These are phyloP conservation scores for Ophthalmotilapia sp. DNA, from an alignment of 2,113 vertebrate species.

Conservation along the genomic window DNA sequence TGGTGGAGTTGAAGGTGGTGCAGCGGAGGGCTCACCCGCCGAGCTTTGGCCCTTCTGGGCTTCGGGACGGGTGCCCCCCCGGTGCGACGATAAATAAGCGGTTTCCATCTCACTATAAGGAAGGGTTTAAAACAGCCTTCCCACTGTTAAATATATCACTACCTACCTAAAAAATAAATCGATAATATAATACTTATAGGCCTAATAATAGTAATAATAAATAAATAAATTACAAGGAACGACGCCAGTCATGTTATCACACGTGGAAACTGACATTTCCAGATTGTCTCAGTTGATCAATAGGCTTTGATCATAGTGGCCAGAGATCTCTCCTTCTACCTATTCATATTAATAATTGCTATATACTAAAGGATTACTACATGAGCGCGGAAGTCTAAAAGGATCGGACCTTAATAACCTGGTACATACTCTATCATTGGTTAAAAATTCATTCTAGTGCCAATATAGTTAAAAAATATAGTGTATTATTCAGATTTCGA, in stretches of 20 bases:
- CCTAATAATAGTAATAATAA: slow-evolving; percentile 71
- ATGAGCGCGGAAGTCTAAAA: slow-evolving; percentile 16
- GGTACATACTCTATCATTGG: slow-evolving; percentile 34
- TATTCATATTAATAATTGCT: slow-evolving; percentile 50
- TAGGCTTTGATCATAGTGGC: slow-evolving; percentile 38
- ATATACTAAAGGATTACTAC: slow-evolving; percentile 37
- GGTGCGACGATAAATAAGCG: slow-evolving; percentile 54
- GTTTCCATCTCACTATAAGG: slow-evolving; percentile 65
- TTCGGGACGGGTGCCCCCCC: slow-evolving; percentile 42
- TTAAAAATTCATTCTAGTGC: slow-evolving; percentile 28
- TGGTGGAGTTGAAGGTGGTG: slow-evolving; percentile 13
- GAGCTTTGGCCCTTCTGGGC: slow-evolving; percentile 17
- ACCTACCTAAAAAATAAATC: slow-evolving; percentile 37
- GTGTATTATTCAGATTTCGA: slow-evolving; percentile 11
- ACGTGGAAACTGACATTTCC: slow-evolving; percentile 59
- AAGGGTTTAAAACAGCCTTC: slow-evolving; percentile 23
- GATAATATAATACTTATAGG: slow-evolving; percentile 69
- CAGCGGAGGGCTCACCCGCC: slow-evolving; percentile 21
- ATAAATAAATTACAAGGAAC: slow-evolving; percentile 75
- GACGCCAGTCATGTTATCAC: slow-evolving; percentile 51
- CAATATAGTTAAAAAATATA: slow-evolving; percentile 33
- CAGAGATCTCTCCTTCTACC: slow-evolving; percentile 23
- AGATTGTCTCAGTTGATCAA: slow-evolving; percentile 63
- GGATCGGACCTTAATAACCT: slow-evolving; percentile 30
- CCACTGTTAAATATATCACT: slow-evolving; percentile 56